Base-by-base conservation (phyloP, 2,888 invertebrate species). In the Heteromurus nitidus region DNA sequence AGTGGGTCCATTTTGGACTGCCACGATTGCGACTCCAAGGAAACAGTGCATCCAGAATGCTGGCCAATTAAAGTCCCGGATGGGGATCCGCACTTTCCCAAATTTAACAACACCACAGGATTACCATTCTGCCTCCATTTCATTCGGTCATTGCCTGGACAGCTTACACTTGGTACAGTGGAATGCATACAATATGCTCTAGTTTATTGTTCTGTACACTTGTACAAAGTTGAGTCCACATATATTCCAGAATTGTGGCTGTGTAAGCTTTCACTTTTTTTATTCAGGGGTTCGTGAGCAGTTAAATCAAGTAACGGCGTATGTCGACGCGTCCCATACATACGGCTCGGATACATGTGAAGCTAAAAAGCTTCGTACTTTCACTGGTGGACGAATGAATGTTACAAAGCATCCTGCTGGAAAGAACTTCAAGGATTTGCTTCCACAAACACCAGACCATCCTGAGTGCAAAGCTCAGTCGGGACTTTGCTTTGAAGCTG, bases 151-250 rank as follows among this genome's bases (percentile, higher is more conserved):
- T 88, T 91, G 36, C 90, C 91, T n/a, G 91, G 91, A 5, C 91
- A 90, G 84, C 88, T 91, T 3, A 91, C 90, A 9, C 88, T 92
- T n/a, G 91, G 90, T 90, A n/a, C n/a, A n/a, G n/a, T n/a, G n/a
- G n/a, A n/a, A n/a, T n/a, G n/a, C 85, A 85, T 30, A 58, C 26
- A 50, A 7, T 36, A 36, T 9, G 36, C 36, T 36, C 36, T 36
- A 36, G 13, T 7, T n/a, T n/a, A 50, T 50, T 50, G 7, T 36
- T 36, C 36, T 36, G 36, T 36, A 13, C 7, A 36, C 36, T 9
- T 36, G 36, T 13, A n/a, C n/a, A n/a, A n/a, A n/a, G n/a, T n/a
- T n/a, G 9, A 36, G 9, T 36, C 13, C 36, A 36, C 36, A 36
- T 7, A 36, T 36, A 36, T 36, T 13, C 36, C 9, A 36, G 13